A percentile compares a stretch with the other conserved stretches of the same genome.
These are phyloP conservation scores for Drosophila obscura DNA, from an alignment of 1,140 invertebrate species.

Conservation along the genomic window DNA sequence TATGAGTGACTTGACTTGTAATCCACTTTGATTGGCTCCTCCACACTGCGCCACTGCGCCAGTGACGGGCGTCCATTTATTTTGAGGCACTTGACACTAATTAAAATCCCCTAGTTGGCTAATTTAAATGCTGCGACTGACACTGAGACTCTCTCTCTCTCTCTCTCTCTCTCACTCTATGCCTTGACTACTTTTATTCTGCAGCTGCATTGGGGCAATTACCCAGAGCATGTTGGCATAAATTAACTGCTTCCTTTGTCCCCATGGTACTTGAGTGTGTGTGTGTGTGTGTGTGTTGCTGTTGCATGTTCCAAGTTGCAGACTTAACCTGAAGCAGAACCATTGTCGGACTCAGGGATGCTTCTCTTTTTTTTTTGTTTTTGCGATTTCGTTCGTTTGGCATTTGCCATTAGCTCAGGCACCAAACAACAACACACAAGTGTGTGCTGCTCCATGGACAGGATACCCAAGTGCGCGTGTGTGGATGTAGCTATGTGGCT, in stretches of 20 bases:
- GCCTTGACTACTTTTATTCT: conserved; percentile 39
- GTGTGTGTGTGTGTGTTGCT: not conserved
- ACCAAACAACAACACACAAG: conserved; percentile 24
- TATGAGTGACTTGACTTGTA: conserved; percentile 60
- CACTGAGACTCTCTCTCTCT: not conserved
- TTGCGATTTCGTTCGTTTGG: conserved; percentile 10
- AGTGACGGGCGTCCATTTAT: conserved; percentile 30
- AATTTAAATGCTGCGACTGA: conserved; percentile 64
- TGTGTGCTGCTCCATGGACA: not conserved
- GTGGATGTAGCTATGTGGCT: not conserved
- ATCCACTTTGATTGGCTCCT: conserved; percentile 53
- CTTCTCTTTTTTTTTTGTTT: not conserved
- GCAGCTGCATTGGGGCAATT: conserved; percentile 50
- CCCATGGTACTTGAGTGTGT: conserved; percentile 10
- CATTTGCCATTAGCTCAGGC: conserved; percentile 20
- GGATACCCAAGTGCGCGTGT: not conserved
- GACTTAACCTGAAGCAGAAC: conserved; percentile 31
- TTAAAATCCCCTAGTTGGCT: conserved; percentile 69
- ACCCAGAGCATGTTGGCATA: conserved; percentile 56
- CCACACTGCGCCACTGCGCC: not conserved
- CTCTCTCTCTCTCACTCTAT: not conserved
- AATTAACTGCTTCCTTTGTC: conserved; percentile 54
- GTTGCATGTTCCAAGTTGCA: conserved; percentile 3
- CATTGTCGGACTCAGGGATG: conserved; percentile 6
- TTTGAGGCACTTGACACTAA: conserved; percentile 65